Base-by-base conservation (phyloP, 2,888 invertebrate species). In the Seira sanloemensis region DNA sequence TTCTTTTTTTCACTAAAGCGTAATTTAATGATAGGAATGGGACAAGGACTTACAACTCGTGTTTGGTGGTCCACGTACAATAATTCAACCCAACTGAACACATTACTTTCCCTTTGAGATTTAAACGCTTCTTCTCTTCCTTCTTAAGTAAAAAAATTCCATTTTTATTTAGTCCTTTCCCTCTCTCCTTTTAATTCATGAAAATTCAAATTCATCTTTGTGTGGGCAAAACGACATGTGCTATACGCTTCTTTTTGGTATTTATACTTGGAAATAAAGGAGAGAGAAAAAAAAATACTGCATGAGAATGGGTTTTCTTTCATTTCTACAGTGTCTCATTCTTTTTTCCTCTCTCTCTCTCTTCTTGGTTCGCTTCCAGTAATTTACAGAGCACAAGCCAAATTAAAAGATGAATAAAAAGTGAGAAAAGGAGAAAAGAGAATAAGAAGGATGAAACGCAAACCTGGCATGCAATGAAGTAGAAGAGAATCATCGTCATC, bases 191-290 rank as follows among this genome's bases (percentile, higher is more conserved):
- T 71, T 67, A 68, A 67, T 74, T 80, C 79, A 68, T 74, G 79
- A 74, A 80, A 80, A 80, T 80, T 80, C 74, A 80, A 74, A 80
- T 78, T 78, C 72, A 72, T 78, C 71, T 72, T 78, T n/a, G n/a
- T n/a, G 78, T 72, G 78, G n/a, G 72, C 50, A 37, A 66, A 25
- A 46, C 46, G 66, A n/a, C 65, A 25, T 46, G 68, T 68, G 18
- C 68, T 19, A 68, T 68, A 26, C 18, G 18, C n/a, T 26, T 18
- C 25, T n/a, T 1, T 18, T 26, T 25, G 7, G 2, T 9, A 54
- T 37, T 18, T 23, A 62, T 62, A 26, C 50, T 37, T n/a, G n/a
- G n/a, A n/a, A n/a, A n/a, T 46, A 71, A 54, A 78, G 71, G 27
- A 25, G 62, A n/a, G 71, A 65, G 24, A 72, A 65, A 74, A n/a